phyloP scores from a whole-genome alignment of 2,113 vertebrate genomes.

The Motacilla alba region DNA sequence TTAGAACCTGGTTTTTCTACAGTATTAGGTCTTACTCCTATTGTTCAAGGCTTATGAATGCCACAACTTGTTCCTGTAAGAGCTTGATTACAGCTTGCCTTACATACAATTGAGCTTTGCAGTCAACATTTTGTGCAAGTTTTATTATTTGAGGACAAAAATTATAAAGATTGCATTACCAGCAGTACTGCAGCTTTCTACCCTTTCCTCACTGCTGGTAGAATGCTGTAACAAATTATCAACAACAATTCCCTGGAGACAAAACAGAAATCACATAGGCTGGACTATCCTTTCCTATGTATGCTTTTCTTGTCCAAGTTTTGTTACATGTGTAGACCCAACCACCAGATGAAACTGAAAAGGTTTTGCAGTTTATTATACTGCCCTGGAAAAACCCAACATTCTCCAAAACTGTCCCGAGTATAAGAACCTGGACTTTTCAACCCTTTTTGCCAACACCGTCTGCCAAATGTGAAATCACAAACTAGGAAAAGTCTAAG shows the following conservation, averaged over 20 bases:
- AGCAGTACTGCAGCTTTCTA: not conserved
- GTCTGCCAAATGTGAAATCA: not conserved
- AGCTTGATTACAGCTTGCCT: not conserved
- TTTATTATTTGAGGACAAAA: not conserved
- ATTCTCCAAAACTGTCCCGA: not conserved
- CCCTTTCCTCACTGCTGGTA: not conserved
- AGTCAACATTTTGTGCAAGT: not conserved
- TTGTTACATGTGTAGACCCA: not conserved
- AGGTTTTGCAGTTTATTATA: not conserved
- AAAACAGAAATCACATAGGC: not conserved
- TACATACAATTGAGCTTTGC: not conserved
- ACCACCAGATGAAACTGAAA: not conserved
- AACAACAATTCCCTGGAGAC: not conserved
- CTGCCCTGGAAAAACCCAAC: not conserved
- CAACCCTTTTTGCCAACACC: not conserved
- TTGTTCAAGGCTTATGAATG: not conserved
- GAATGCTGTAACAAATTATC: not conserved
- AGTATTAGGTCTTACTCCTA: not conserved
- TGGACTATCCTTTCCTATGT: not conserved
- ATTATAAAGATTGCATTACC: not conserved
- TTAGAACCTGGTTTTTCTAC: not conserved
- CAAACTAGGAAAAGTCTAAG: not conserved
- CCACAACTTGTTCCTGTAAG: not conserved
- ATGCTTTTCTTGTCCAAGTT: not conserved
- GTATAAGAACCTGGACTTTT: not conserved